phyloP scores from a whole-genome alignment of 1,140 invertebrate species.

The Drosophila kurseongensis region DNA sequence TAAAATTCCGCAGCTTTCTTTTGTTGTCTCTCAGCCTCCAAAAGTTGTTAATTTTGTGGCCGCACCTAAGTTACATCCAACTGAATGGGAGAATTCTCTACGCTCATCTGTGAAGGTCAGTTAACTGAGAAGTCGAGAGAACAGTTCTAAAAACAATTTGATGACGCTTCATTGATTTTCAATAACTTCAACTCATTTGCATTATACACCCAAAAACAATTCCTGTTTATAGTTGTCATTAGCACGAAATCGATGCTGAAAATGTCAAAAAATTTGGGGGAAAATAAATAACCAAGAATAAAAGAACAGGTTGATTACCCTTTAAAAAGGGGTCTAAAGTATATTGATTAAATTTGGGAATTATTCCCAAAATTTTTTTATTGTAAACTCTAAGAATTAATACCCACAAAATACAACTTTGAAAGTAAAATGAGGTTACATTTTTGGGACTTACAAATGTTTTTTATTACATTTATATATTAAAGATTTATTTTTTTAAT shows the following conservation, averaged over 20 bases:
- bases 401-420: no score
- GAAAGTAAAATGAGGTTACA: no score
- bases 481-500: no score
- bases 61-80: constrained; percentile 44
- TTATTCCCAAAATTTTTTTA: neutral
- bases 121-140: constrained; percentile 1
- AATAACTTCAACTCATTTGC: constrained; percentile 47
- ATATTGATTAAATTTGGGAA: constrained; percentile 6
- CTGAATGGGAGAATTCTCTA: constrained; percentile 11
- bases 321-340: constrained; percentile 6
- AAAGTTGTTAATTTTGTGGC: constrained; percentile 63
- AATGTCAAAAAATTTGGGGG: constrained; percentile 53
- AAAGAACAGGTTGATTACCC: constrained; percentile 30
- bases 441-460: no score
- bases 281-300: constrained; percentile 8
- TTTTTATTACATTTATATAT: no score
- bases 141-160: constrained; percentile 56
- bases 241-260: constrained; percentile 53
- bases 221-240: constrained; percentile 58
- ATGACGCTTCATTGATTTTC: constrained; percentile 72
- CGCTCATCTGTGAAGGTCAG: constrained; percentile 51
- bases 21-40: constrained; percentile 55
- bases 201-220: constrained; percentile 28
- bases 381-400: no score
- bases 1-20: constrained; percentile 79